Evolutionary conservation across 2,113 vertebrate species (phyloP), one percentile per base, ranked within the genome.

Genomic region (Notothenia rossii): DNA sequence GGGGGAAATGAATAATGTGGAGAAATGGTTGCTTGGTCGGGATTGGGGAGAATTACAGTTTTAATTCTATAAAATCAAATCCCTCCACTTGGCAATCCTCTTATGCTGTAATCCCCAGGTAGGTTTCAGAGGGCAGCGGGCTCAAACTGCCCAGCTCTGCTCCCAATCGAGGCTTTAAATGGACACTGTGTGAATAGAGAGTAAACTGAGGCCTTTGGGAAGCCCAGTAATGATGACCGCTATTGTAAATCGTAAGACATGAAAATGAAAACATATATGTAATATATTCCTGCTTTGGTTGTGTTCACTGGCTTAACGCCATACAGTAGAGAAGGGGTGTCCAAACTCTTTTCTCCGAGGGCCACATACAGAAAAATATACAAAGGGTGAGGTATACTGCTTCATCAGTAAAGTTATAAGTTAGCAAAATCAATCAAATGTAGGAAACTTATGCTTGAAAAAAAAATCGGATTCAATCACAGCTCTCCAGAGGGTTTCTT

Each of bases 11-110:
- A 69, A 66, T 78, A 75, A 64, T 15, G 50, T 56, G 45, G 58
- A 75, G 55, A 82, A 88, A 80, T 72, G 62, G 82, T 60, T 48
- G 73, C 59, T 20, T 10, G 36, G 18, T 12, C 7, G 29, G 61
- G 70, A 83, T n/a, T 74, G 72, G 36, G 36, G 64, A 91, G 90
- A 92, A 92, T 91, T 90, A 90, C 85, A 86, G 82, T 90, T 93
- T 88, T 88, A 91, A 91, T 90, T 91, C 85, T 85, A 90, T 91
- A 87, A 93, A 91, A 89, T 92, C 82, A 90, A 94, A 94, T 93
- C 93, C 79, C 77, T 82, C 61, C 83, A 73, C 87, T 91, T 84
- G 82, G 63, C 82, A 92, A 93, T 93, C 91, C 89, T 91, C 91
- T 94, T 91, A 92, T 25, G 56, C 62, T 5, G 63, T 93, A 93